Evolutionary conservation across 2,113 vertebrate species (phyloP), one percentile per base, ranked within the genome.

Genomic region (Sylvietta virens): DNA sequence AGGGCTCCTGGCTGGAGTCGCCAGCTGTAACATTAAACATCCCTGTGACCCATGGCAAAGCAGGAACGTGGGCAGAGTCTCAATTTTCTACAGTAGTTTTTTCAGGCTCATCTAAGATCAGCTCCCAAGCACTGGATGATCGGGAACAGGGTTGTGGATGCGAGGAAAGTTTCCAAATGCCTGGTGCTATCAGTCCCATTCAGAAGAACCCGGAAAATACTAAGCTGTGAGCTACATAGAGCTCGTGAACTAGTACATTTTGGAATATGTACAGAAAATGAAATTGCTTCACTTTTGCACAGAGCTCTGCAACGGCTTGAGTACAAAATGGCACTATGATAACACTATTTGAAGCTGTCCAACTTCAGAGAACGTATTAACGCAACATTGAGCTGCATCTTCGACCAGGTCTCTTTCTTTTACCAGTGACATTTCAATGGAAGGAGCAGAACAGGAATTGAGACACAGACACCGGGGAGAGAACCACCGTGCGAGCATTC

Each of bases 101-200:
- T 61, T n/a, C 33, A 78, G 53, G 70, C 24, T 86, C 48, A 48
- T 35, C 42, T 56, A 58, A 39, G 16, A 90, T 23, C 31, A 57
- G 24, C 37, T 69, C 44, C 6, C 14, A 37, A 42, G 9, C 27
- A 37, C 0, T 16, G 28, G 9, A 44, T 51, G 13, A 76, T 23
- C 6, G 27, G 45, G 22, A 40, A 35, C 5, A 11, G 6, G 10
- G 28, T 3, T 3, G 1, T 2, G 15, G 39, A 40, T 9, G 3
- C 18, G 5, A 92, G 6, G 13, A 56, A 94, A 90, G 65, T 40
- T 66, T 86, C 28, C 31, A 57, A 82, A 65, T 6, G 27, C 17
- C 37, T 37, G 15, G 7, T 23, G 8, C n/a, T 82, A 92, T 11
- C 30, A 30, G 40, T 11, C 18, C 44, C 4, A 1, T 7, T 47